phyloP scores from a whole-genome alignment of 1,140 invertebrate genomes.

The Alviniconcha marisindica region DNA sequence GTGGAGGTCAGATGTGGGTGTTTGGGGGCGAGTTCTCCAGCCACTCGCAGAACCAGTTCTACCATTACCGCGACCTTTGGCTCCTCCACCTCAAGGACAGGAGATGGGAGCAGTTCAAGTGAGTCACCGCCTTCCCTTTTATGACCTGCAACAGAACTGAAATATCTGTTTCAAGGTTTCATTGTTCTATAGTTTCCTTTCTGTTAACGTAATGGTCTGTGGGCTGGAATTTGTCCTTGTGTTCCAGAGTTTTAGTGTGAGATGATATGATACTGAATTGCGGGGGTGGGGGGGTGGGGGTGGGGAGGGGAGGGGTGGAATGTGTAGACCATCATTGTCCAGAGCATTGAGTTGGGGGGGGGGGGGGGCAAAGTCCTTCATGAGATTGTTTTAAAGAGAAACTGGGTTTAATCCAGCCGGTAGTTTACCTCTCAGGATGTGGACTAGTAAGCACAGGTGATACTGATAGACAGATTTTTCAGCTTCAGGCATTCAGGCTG shows the following conservation, averaged over 20 bases:
- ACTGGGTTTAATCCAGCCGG: too few species aligned
- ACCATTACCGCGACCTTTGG: conserved; percentile 96
- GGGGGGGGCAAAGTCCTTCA: not conserved
- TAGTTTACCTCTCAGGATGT: too few species aligned
- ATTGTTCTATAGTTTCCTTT: not conserved
- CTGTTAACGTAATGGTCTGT: not conserved
- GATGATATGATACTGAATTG: too few species aligned
- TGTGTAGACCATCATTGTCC: too few species aligned
- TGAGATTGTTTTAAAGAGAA: too few species aligned
- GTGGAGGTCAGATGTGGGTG: conserved; percentile 86
- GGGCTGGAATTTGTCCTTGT: too few species aligned
- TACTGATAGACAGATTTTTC: too few species aligned
- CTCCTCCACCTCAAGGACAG: conserved; percentile 86
- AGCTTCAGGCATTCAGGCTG: too few species aligned
- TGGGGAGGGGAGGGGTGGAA: not conserved
- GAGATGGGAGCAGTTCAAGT: conserved; percentile 92
- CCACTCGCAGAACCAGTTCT: conserved; percentile 92
- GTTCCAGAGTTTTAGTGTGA: too few species aligned
- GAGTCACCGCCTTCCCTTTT: conserved; percentile 42
- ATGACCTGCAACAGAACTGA: not conserved
- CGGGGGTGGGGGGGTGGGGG: not conserved
- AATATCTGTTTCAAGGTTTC: not conserved
- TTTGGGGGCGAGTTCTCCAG: conserved; percentile 97
- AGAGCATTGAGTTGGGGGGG: not conserved
- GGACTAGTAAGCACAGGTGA: too few species aligned